Base-by-base conservation (phyloP, 2,113 vertebrate species). In the Phylloscopus trochilus region DNA sequence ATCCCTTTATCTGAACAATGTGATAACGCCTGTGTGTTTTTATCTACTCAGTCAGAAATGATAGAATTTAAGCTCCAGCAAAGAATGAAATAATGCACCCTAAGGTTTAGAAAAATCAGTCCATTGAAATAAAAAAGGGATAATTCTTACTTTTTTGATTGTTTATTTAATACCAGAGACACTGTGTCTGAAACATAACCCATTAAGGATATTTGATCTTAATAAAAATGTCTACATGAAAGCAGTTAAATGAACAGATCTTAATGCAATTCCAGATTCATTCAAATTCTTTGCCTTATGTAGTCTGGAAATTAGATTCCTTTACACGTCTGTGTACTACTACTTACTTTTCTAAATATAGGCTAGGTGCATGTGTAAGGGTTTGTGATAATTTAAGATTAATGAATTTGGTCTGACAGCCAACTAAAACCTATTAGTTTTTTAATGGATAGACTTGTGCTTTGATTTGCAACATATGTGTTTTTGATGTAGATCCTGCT, bases 41-140 rank as follows among this genome's bases (percentile, higher is more conserved):
- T 94, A 89, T 93, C 76, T 84, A 49, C 73, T 39, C 93, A 92
- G 92, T 80, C 66, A 96, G 87, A 95, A 94, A 95, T 93, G 0
- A 92, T 43, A 77, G 14, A 82, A 66, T 88, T 97, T 92, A 91
- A 94, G 75, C 37, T 85, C 59, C 41, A 94, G 27, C 56, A 51
- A 96, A 95, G 82, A 93, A 72, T 59, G 39, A 92, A 96, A 84
- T 84, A 90, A 81, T 87, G 67, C 69, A 77, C 82, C 76, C 94
- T 83, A 89, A 80, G 51, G 73, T 93, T 94, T 96, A 83, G 44
- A 90, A 91, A 95, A 96, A 79, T 68, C 47, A 78, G 33, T 37
- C n/a, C 2, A 83, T 73, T 93, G 60, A 82, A 89, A 90, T 79
- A 1, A 72, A 83, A 84, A 91, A 39, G 19, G 12, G 17, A 91